Percentiles rank a stretch among this genome's conserved stretches.
Conservation (phyloP, 2,113 vertebrate species). For the Beaufortia kweichowensis region DNA sequence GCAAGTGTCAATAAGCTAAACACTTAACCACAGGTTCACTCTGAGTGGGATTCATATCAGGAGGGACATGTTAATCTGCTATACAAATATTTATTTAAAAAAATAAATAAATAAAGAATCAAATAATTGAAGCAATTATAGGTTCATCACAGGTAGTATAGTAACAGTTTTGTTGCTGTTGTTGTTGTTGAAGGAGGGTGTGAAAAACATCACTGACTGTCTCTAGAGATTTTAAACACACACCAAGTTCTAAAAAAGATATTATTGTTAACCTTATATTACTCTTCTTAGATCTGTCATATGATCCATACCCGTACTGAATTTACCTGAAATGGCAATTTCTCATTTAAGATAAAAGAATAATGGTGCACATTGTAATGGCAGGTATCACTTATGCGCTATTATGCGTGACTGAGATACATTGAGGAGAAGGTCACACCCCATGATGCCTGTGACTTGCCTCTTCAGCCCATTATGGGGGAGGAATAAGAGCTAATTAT, state of each 20-base stretch:
- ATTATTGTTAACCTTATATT: background rate
- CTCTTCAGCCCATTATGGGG: conserved; percentile 69
- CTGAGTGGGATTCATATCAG: background rate
- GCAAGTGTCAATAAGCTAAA: background rate
- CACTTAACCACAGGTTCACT: conserved; percentile 1
- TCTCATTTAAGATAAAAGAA: background rate
- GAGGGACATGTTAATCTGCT: background rate
- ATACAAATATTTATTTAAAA: conserved; percentile 9
- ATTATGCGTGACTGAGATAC: conserved; percentile 46
- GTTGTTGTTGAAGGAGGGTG: background rate
- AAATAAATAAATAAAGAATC: background rate
- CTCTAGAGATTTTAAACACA: conserved; percentile 20
- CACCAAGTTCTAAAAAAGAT: background rate
- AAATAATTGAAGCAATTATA: background rate
- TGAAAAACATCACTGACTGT: conserved; percentile 18
- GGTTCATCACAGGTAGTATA: background rate
- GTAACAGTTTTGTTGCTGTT: background rate
- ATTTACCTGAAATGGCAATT: background rate
- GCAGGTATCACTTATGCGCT: conserved; percentile 28
- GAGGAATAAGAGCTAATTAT: conserved; percentile 71
- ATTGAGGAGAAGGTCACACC: conserved; percentile 69
- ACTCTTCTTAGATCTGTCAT: background rate
- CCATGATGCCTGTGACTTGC: conserved; percentile 68
- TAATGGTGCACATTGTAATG: conserved; percentile 10
- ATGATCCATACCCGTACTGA: background rate